phyloP scores from a whole-genome alignment of 2,113 vertebrate genomes.

The Prunella himalayana region DNA sequence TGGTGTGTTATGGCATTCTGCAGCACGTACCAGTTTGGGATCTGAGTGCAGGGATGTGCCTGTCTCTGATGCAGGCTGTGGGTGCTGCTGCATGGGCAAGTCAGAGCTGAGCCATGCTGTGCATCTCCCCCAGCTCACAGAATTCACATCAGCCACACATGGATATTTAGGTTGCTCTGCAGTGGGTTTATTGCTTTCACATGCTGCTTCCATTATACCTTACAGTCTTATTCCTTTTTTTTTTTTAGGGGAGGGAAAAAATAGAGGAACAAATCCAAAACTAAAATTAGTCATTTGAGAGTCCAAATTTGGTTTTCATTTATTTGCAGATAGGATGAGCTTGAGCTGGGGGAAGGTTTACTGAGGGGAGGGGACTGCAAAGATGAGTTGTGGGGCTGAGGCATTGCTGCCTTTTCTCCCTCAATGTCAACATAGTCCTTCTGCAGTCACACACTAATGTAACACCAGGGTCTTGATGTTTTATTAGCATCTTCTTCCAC shows the following conservation, averaged over 20 bases:
- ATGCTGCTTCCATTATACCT: slow-evolving; percentile 64
- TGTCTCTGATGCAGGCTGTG: neutral
- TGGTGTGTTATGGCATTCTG: neutral
- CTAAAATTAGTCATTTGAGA: slow-evolving; percentile 15
- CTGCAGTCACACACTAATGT: rapidly evolving
- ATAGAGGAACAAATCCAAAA: slow-evolving; percentile 17
- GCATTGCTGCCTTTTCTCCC: neutral
- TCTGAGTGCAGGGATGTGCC: neutral
- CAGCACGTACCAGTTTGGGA: neutral
- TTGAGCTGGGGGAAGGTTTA: neutral
- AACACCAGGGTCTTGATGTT: neutral
- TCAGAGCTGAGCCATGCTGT: neutral
- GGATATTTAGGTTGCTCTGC: slow-evolving; percentile 12
- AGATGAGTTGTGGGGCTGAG: neutral
- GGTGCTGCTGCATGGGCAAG: neutral
- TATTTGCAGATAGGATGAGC: neutral
- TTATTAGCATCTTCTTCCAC: neutral
- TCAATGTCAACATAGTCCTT: rapidly evolving
- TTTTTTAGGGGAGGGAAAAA: neutral
- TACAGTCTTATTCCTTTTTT: neutral
- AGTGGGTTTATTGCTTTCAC: slow-evolving; percentile 10
- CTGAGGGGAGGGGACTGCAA: neutral
- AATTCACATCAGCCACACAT: neutral
- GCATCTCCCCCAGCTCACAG: neutral
- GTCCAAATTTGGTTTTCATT: slow-evolving; percentile 6